Evolutionary conservation across 2,113 vertebrate species (phyloP).

Genomic region (Gymnarchus niloticus): DNA sequence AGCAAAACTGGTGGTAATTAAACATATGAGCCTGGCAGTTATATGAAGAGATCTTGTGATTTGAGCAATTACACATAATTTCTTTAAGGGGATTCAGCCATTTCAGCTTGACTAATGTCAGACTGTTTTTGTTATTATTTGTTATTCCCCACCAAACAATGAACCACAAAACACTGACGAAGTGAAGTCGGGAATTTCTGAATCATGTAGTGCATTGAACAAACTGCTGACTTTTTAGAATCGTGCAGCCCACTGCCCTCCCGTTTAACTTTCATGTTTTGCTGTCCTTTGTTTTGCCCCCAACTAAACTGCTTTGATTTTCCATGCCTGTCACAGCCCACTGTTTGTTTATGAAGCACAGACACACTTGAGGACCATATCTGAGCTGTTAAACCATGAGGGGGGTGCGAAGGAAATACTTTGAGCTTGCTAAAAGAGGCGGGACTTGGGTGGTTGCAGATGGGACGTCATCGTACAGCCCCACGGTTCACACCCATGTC

Average conservation of each 20-base stretch:
- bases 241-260: not conserved
- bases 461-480: not conserved
- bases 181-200: not conserved
- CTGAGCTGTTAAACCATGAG: constrained; percentile 31
- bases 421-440: constrained; percentile 39
- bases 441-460: not conserved
- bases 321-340: not conserved
- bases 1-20: not conserved
- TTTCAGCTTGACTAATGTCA: not conserved
- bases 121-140: not conserved
- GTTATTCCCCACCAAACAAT: not conserved
- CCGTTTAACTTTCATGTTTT: too few species aligned
- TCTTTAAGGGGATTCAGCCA: not conserved
- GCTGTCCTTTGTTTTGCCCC: not conserved
- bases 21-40: not conserved
- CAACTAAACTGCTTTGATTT: not conserved
- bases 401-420: constrained; percentile 33
- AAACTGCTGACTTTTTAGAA: not conserved
- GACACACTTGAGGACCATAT: constrained; percentile 17
- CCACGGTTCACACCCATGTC: not conserved
- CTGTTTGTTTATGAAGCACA: constrained; percentile 41
- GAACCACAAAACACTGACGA: not conserved
- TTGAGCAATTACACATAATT: not conserved
- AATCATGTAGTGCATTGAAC: not conserved
- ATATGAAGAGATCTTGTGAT: not conserved